These are phyloP conservation scores for Drosophila santomea DNA, from an alignment of 1,140 invertebrate genomes.

Conservation along the genomic window DNA sequence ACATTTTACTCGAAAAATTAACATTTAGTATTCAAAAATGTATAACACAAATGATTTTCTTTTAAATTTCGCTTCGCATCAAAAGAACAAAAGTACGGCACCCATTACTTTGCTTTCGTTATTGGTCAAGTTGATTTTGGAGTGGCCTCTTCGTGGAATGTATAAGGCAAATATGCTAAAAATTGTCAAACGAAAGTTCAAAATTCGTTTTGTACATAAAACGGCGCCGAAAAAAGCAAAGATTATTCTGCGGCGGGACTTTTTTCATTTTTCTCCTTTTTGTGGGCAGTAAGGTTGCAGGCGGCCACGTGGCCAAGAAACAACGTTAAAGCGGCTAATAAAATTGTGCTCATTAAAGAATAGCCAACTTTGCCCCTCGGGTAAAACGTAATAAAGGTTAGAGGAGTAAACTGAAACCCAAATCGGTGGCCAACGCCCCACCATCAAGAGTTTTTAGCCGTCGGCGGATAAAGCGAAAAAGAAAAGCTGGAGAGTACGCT, in stretches of 20 bases:
- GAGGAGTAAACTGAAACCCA: slow-evolving; percentile 37
- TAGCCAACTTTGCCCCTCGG: slow-evolving; percentile 65
- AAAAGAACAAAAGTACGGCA: too few relatives aligned
- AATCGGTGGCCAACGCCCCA: slow-evolving; percentile 32
- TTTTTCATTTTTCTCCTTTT: not conserved
- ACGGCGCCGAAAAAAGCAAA: slow-evolving; percentile 1
- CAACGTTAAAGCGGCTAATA: slow-evolving; percentile 72
- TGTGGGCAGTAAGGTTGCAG: not conserved
- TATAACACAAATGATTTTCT: too few relatives aligned
- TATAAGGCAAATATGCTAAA: slow-evolving; percentile 61
- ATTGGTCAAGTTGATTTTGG: slow-evolving; percentile 39
- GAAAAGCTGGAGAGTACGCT: not conserved
- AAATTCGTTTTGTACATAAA: slow-evolving; percentile 62
- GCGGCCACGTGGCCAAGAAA: slow-evolving; percentile 10
- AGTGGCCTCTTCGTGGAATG: slow-evolving; percentile 8
- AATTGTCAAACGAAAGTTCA: slow-evolving; percentile 56
- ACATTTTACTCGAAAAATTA: too few relatives aligned
- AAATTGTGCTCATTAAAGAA: slow-evolving; percentile 79
- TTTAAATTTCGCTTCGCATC: too few relatives aligned
- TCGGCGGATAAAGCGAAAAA: slow-evolving; percentile 44
- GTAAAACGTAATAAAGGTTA: slow-evolving; percentile 75
- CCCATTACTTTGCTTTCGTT: not conserved
- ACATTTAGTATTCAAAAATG: too few relatives aligned
- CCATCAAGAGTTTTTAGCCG: slow-evolving; percentile 23
- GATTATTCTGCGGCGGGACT: slow-evolving; percentile 5